phyloP scores from a whole-genome alignment of 2,888 invertebrate species.

The Mythimna albipuncta region DNA sequence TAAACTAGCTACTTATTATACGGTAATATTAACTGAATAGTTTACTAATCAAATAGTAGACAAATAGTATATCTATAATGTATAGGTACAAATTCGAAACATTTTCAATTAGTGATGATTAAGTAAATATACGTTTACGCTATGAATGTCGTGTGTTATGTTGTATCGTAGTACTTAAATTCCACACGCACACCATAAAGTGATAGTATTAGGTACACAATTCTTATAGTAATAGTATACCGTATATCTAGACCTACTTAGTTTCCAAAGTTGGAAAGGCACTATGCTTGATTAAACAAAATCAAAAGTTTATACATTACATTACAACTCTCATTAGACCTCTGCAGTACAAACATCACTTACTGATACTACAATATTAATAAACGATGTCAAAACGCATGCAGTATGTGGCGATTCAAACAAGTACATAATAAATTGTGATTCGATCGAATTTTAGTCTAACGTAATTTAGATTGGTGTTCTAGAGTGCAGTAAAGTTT shows the following conservation, averaged over 20 bases:
- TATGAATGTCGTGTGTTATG: constrained; percentile 62
- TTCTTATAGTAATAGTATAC: constrained; percentile 71
- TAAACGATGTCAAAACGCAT: constrained; percentile 55
- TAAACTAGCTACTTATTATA: constrained; percentile 79
- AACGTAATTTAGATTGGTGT: constrained; percentile 67
- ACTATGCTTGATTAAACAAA: constrained; percentile 85
- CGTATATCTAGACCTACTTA: constrained; percentile 75
- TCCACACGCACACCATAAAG: constrained; percentile 64
- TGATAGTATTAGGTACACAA: constrained; percentile 67
- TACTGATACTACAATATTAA: constrained; percentile 49
- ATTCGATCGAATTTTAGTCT: constrained; percentile 57
- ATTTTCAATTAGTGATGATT: constrained; percentile 67
- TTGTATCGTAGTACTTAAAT: constrained; percentile 63
- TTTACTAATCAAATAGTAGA: constrained; percentile 74
- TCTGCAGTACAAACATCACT: constrained; percentile 47
- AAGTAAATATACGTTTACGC: constrained; percentile 64
- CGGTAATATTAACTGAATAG: constrained; percentile 75
- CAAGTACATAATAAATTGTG: constrained; percentile 52
- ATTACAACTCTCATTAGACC: constrained; percentile 54
- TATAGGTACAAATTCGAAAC: constrained; percentile 79
- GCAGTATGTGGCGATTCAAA: constrained; percentile 60
- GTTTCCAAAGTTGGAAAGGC: constrained; percentile 84
- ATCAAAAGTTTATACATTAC: constrained; percentile 60
- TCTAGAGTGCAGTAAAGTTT: constrained; percentile 71
- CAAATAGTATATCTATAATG: constrained; percentile 70